Base-by-base conservation (phyloP, 2,113 vertebrate species). In the Cromileptes altivelis region DNA sequence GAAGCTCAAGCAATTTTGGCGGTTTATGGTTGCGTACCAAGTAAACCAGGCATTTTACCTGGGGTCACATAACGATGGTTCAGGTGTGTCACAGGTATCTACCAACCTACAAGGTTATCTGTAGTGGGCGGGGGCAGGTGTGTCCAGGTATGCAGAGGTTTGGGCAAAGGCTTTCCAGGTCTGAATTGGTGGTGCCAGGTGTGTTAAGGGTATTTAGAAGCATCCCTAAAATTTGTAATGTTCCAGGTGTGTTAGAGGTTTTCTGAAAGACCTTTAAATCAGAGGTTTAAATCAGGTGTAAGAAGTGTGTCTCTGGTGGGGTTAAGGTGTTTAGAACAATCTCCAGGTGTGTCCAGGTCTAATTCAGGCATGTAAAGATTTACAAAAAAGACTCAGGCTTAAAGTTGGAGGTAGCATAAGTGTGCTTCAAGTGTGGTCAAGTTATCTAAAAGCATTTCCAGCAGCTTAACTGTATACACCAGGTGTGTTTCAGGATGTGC, bases 11-110 rank as follows among this genome's bases (percentile, higher is more conserved):
- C 17, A 11, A 17, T 19, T 19, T 14, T 55, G 6, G 5, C 25
- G 30, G 47, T 53, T n/a, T 9, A 42, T 42, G 40, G 7, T 42
- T 12, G 8, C 56, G 3, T 2, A 19, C 3, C 50, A 37, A 37
- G 49, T 19, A 4, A 52, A 19, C 52, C 68, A 72, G 75, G 61
- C 78, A 14, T 15, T 47, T 27, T 61, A 33, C 62, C 67, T 60
- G 74, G 68, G 25, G 42, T 84, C 75, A 84, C 61, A 4, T 84
- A 30, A 45, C 5, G 17, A 3, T 42, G 45, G 17, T 30, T 42
- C 13, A 30, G 30, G 47, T 33, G 58, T 75, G 49, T 50, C 40
- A 10, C 25, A 21, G 6, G 25, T 47, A 9, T 19, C 21, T 23
- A 15, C 4, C 62, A 8, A 21, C 62, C 45, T 30, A 18, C 65